Conservation (phyloP, 2,113 vertebrate species). For the Lamprologus ornatipinnis region DNA sequence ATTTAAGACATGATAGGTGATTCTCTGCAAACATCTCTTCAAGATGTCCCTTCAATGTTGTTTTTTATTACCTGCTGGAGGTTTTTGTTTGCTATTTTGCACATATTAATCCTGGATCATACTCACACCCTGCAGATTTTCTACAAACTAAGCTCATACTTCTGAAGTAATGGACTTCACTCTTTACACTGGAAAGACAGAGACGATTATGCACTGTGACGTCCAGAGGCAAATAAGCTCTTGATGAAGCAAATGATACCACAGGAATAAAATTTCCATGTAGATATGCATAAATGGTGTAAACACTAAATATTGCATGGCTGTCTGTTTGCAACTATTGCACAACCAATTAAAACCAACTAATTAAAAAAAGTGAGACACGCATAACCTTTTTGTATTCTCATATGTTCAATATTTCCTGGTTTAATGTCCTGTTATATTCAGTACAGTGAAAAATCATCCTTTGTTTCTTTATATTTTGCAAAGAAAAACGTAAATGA, state of each 20-base stretch:
- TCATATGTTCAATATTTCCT: not conserved
- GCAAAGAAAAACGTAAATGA: not conserved
- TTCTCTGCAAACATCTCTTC: not conserved
- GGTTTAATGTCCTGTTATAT: not conserved
- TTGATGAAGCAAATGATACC: not conserved
- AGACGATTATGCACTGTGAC: not conserved
- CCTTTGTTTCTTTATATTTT: not conserved
- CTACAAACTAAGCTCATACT: not conserved
- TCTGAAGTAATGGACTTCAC: not conserved
- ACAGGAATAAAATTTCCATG: not conserved
- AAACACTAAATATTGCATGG: not conserved
- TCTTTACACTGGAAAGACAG: not conserved
- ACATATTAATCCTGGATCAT: not conserved
- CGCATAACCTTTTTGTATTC: not conserved
- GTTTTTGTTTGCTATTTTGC: not conserved
- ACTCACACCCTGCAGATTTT: not conserved
- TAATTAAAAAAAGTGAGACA: not conserved
- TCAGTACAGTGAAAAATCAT: not conserved
- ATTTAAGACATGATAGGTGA: not conserved
- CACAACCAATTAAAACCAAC: not conserved
- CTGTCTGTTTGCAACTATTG: not conserved
- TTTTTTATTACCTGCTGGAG: not conserved
- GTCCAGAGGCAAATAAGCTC: not conserved
- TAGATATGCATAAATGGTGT: not conserved
- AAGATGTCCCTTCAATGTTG: not conserved